Evolutionary conservation across 2,888 invertebrate genomes (phyloP), one percentile per base, ranked within the genome.

Genomic region (Drosophila tanythrix): DNA sequence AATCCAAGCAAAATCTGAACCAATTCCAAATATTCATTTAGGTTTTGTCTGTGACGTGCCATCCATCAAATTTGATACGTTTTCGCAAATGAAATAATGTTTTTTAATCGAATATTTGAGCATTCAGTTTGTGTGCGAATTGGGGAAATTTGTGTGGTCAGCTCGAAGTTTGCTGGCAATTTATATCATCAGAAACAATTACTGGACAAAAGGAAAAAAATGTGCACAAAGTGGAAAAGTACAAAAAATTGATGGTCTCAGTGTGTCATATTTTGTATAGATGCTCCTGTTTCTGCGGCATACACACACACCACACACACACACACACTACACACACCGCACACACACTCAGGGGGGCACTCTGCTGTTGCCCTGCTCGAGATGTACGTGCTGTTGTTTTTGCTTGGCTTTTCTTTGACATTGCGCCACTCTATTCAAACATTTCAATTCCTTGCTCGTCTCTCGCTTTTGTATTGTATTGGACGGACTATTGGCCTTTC

Each of bases 151-250:
- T 31, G 36, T 40, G 13, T 27, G 38, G 56, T 56, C 29, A 33
- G 27, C 51, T 38, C 31, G 13, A 50, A 33, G 51, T 62, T 64
- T 51, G 64, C 40, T 57, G 43, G n/a, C 56, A 48, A 84, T 46
- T 67, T 60, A 43, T 65, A 59, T 43, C 74, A 76, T 69, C 65
- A 67, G 36, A 33, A 38, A 55, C 55, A 70, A 64, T 82, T 69
- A 68, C 36, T 25, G 15, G 11, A n/a, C 27, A 35, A 21, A 2
- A 35, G 18, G 21, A 38, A 27, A 13, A 36, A 51, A 35, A 27
- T 46, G 21, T 8, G 15, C 48, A 48, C 57, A 35, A 70, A 61
- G 51, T 33, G 50, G 21, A 56, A 60, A 64, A 79, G 55, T 25
- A 50, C 1, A 11, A 66, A 59, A 67, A 74, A 70, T 74, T 76